Evolutionary conservation across 2,797 vertebrate genomes (phyloP).

Genomic region (Dromococcyx pavoninus): DNA sequence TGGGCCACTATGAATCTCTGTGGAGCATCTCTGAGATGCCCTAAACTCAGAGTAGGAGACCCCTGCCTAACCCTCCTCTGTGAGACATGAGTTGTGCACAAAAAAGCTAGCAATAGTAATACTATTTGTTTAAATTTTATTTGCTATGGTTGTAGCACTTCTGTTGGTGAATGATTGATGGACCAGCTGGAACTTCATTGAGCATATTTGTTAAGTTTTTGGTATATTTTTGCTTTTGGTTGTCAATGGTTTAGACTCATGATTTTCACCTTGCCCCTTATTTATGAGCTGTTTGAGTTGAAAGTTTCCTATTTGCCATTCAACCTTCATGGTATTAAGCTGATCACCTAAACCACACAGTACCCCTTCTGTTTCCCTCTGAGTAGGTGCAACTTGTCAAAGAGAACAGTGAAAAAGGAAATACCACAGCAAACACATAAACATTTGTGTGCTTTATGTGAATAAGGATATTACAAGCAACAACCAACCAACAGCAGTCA

Average conservation of each 20-base stretch:
- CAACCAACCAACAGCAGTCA: not conserved
- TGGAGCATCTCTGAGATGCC: not conserved
- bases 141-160: not conserved
- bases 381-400: constrained; percentile 15
- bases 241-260: constrained; percentile 14
- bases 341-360: constrained; percentile 47
- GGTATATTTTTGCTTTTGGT: constrained; percentile 20
- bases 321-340: not conserved
- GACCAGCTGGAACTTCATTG: constrained; percentile 12
- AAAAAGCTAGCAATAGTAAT: not conserved
- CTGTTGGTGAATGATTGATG: constrained; percentile 19
- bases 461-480: constrained; percentile 20
- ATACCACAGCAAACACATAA: not conserved
- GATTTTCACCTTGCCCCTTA: constrained; percentile 39
- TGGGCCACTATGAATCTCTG: not conserved
- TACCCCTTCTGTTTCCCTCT: constrained; percentile 18
- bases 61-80: not conserved
- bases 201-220: not conserved
- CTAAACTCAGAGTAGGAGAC: not conserved
- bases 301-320: constrained; percentile 21
- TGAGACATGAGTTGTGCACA: not conserved
- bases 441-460: not conserved
- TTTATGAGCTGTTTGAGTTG: constrained; percentile 55
- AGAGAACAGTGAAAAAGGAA: constrained; percentile 51
- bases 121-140: constrained; percentile 3